Conservation (phyloP, 2,888 invertebrate species). For the Troides helena region DNA sequence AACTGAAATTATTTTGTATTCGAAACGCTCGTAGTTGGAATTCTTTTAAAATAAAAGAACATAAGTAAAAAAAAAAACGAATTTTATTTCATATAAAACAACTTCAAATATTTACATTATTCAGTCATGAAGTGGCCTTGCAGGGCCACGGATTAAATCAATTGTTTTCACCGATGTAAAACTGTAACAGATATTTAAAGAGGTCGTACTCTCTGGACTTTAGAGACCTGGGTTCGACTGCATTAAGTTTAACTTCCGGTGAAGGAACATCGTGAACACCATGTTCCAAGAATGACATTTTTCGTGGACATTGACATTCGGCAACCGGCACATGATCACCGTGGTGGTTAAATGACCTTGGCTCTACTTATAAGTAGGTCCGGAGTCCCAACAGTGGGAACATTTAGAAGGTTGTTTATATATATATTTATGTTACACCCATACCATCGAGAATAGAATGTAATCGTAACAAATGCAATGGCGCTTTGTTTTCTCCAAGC, state of each 20-base stretch:
- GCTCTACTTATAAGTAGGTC: too few species aligned
- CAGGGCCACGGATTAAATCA: slow-evolving; percentile 43
- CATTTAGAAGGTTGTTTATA: too few species aligned
- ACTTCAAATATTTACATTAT: slow-evolving; percentile 71
- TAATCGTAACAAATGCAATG: slow-evolving; percentile 36
- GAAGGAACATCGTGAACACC: too few species aligned
- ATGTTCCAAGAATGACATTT: too few species aligned
- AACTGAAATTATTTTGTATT: neutral
- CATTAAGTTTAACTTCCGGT: too few species aligned
- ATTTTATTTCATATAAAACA: slow-evolving; percentile 71
- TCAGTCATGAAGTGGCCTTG: slow-evolving; percentile 68
- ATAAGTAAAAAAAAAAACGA: slow-evolving; percentile 59
- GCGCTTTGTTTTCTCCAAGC: slow-evolving; percentile 36
- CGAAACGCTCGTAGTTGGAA: slow-evolving; percentile 11
- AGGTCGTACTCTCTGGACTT: too few species aligned
- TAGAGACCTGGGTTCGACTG: too few species aligned
- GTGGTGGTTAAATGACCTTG: too few species aligned
- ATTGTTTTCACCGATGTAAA: slow-evolving; percentile 32
- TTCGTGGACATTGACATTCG: too few species aligned
- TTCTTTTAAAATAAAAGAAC: slow-evolving; percentile 35
- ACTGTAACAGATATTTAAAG: too few species aligned
- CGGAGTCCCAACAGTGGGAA: too few species aligned
- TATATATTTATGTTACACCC: neutral
- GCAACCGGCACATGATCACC: too few species aligned
- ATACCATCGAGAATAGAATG: slow-evolving; percentile 26